Evolutionary conservation across 2,113 vertebrate species (phyloP).

Genomic region (Poecile atricapillus): DNA sequence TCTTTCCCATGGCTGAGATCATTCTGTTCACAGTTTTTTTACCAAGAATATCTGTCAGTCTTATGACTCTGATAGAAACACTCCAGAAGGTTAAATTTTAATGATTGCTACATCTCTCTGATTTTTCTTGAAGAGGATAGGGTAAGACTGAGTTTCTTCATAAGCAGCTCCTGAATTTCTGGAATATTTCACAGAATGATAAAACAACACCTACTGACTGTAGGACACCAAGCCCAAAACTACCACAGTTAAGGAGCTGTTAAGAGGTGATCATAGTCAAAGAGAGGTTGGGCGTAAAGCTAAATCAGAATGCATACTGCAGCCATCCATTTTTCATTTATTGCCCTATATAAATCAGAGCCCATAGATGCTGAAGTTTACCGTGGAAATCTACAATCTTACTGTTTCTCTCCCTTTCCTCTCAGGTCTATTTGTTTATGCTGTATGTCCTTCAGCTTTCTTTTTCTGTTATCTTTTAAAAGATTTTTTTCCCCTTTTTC

Average conservation of each 20-base stretch:
- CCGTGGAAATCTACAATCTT: not conserved
- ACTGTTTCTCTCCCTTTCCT: not conserved
- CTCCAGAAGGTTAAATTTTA: not conserved
- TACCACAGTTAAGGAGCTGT: not conserved
- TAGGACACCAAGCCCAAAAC: not conserved
- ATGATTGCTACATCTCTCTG: not conserved
- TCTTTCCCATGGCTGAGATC: not conserved
- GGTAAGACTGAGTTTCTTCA: not conserved
- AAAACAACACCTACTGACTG: not conserved
- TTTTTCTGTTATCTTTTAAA: not conserved
- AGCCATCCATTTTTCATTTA: not conserved
- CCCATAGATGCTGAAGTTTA: not conserved
- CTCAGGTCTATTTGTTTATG: not conserved
- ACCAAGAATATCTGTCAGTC: not conserved
- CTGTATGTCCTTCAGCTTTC: not conserved
- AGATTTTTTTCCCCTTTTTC: accelerated
- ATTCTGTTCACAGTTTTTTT: not conserved
- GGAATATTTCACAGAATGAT: not conserved
- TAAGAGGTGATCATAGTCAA: not conserved
- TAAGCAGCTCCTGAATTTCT: not conserved
- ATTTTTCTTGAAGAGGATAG: not conserved
- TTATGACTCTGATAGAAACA: not conserved
- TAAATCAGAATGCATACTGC: not conserved
- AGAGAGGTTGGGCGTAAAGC: not conserved
- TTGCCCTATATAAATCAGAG: not conserved